These are phyloP conservation scores for Galagoides demidoff DNA, from an alignment of 2,797 vertebrate genomes.

Conservation along the genomic window DNA sequence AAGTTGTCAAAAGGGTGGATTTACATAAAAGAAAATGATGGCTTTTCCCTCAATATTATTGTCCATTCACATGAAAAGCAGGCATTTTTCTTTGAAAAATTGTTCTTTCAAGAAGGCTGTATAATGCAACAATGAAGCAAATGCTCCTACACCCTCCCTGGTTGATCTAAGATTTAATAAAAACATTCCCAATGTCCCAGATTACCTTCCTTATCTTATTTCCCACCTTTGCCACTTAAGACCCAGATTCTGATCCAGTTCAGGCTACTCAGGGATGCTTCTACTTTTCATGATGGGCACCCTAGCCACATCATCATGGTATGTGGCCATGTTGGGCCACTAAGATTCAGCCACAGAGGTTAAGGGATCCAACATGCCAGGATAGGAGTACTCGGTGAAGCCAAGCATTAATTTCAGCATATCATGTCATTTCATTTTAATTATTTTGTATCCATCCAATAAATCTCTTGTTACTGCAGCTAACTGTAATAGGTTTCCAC, in stretches of 20 bases:
- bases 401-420: background rate
- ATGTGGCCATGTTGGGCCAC: background rate
- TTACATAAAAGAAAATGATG: background rate
- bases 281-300: background rate
- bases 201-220: background rate
- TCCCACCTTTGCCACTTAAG: background rate
- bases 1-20: background rate
- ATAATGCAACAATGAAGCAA: background rate
- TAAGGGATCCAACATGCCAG: background rate
- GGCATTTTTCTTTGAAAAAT: background rate
- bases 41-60: background rate
- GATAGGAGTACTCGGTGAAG: background rate
- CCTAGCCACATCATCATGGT: too few species aligned
- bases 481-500: background rate
- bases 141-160: background rate
- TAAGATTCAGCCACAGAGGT: background rate
- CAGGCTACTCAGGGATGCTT: background rate
- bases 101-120: background rate
- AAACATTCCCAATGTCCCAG: background rate
- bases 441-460: background rate
- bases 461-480: background rate
- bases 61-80: background rate
- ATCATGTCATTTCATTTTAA: background rate
- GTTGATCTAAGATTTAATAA: background rate
- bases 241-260: background rate